Conservation (phyloP, 2,113 vertebrate genomes). For the Caranx melampygus region DNA sequence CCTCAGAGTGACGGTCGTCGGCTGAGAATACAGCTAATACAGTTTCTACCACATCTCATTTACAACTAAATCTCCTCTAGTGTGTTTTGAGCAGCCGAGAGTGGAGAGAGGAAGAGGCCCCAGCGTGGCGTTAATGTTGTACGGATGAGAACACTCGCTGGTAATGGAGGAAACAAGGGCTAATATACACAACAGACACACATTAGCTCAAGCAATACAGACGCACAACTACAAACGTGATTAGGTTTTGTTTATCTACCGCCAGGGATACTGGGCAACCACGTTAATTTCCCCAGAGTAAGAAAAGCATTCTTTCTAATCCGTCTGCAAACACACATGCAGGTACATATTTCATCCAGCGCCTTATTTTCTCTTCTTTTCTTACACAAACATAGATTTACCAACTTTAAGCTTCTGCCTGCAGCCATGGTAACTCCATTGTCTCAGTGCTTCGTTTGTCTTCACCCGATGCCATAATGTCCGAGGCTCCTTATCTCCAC, state of each 20-base stretch:
- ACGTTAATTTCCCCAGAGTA: conserved; percentile 37
- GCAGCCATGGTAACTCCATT: conserved; percentile 32
- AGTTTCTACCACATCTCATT: conserved; percentile 20
- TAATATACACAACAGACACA: conserved; percentile 23
- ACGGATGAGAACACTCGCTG: conserved; percentile 30
- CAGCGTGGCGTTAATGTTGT: conserved; percentile 51
- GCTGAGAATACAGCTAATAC: conserved; percentile 17
- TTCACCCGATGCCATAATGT: neutral
- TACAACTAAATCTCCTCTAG: conserved; percentile 34
- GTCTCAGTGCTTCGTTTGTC: neutral
- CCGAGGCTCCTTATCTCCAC: conserved; percentile 9
- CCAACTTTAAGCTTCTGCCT: neutral
- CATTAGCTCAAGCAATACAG: conserved; percentile 10
- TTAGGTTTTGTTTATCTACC: conserved; percentile 42
- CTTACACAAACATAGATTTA: neutral
- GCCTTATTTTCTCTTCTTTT: neutral
- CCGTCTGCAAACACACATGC: neutral
- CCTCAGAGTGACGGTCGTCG: neutral
- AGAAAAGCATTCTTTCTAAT: conserved; percentile 29
- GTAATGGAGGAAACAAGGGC: conserved; percentile 26
- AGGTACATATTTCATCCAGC: neutral
- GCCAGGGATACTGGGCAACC: neutral
- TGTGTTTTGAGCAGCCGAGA: conserved; percentile 30
- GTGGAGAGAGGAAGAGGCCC: neutral
- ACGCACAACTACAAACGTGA: conserved; percentile 7